Evolutionary conservation across 35 echinoderm and acorn worm genomes (phyloP), one percentile per base, ranked within the genome.

Genomic region (Strongylocentrotus purpuratus): DNA sequence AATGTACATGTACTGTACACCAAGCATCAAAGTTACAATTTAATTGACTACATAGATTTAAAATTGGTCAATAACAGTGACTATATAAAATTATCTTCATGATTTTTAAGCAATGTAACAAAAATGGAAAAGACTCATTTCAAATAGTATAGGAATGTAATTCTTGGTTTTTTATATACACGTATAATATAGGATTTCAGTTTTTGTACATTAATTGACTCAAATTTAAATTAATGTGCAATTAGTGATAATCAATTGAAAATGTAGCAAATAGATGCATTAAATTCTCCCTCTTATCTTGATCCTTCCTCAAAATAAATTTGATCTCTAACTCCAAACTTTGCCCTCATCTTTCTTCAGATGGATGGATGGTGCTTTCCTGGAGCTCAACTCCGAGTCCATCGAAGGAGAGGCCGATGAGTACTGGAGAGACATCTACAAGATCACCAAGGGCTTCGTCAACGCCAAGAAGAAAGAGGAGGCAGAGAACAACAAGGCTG

Each of bases 381-480:
- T 98, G 13, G 97, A 98, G 61, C 91, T 98, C 13, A 95, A 98
- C 61, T 99, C 98, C 28, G 98, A 99, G 86, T 97, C 97, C 11
- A 99, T 98, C 50, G 97, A 97, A 33, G 95, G 94, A 10, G 98
- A 99, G 61, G 96, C 95, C 0, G 98, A 99, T 55, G 98, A 99
- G 33, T 99, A 96, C 94, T 98, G 97, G 97, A 95, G 98, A 91
- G 98, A 99, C 46, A 99, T 99, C 94, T 99, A 99, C 98, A 99
- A 99, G 95, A 99, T 96, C 55, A 99, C 97, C 89, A 98, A 99
- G 94, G 95, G 91, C 33, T 99, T 99, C 88, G 92, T 96, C 86
- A 92, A 94, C 35, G 93, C 94, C 48, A 98, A 98, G 92, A 99
- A 99, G 96, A 98, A 96, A 98, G 97, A 96, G 13, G 98, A 99